Conservation (phyloP, 2,797 vertebrate species). For the Merluccius polli region DNA sequence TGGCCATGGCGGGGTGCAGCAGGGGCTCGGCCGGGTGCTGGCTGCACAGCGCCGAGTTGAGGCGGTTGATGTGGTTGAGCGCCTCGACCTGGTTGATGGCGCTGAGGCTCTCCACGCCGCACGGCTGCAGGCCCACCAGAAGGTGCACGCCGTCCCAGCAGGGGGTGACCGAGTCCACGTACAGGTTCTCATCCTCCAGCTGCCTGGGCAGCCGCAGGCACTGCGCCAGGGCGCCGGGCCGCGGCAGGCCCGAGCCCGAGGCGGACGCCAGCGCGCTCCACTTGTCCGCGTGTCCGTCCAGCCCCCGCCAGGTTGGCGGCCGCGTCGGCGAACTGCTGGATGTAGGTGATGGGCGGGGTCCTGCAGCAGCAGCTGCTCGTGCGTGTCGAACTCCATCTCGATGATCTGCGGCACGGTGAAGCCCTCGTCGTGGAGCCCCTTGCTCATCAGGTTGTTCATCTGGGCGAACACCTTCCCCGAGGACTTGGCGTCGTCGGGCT, state of each 20-base stretch:
- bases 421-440: constrained; percentile 95
- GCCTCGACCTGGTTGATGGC: constrained; percentile 98
- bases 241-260: constrained; percentile 62
- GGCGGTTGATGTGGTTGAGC: constrained; percentile 97
- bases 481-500: constrained; percentile 95
- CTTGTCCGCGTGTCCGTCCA: constrained; percentile 89
- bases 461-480: constrained; percentile 93
- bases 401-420: constrained; percentile 99
- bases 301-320: constrained; percentile 82
- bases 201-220: constrained; percentile 92
- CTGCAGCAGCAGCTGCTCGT: constrained; percentile 94
- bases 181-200: constrained; percentile 94
- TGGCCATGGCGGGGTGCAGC: constrained; percentile 62
- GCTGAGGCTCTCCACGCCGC: constrained; percentile 85
- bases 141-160: constrained; percentile 96
- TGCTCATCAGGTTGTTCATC: constrained; percentile 98
- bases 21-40: constrained; percentile 84
- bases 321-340: constrained; percentile 98
- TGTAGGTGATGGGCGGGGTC: constrained; percentile 97
- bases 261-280: constrained; percentile 83
- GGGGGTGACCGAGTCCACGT: constrained; percentile 95
- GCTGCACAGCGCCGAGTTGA: constrained; percentile 94
- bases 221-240: constrained; percentile 93
- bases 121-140: constrained; percentile 88
- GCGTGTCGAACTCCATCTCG: constrained; percentile 97